Conservation (phyloP, 2,113 vertebrate genomes). For the Oophaga pumilio region DNA sequence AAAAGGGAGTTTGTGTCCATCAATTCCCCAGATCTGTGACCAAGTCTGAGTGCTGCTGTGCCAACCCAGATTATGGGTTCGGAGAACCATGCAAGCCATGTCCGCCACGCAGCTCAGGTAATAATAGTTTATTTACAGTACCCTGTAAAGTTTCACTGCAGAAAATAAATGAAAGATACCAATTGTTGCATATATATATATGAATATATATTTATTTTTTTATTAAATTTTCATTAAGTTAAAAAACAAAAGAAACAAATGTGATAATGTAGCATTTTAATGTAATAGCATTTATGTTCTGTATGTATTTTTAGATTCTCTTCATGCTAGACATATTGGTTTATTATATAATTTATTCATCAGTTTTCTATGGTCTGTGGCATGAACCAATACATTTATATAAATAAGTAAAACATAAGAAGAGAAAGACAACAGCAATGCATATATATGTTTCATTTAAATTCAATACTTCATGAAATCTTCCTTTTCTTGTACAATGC, state of each 20-base stretch:
- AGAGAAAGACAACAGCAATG: background rate
- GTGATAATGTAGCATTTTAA: too few species aligned
- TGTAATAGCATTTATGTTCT: background rate
- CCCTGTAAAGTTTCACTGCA: background rate
- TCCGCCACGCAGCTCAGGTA: constrained; percentile 75
- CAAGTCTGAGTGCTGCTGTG: constrained; percentile 80
- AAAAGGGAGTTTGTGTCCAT: constrained; percentile 70
- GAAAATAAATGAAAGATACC: background rate
- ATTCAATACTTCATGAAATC: background rate
- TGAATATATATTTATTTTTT: too few species aligned
- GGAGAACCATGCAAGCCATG: constrained; percentile 76
- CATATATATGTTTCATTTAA: background rate
- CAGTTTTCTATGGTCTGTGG: background rate
- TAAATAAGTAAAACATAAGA: background rate
- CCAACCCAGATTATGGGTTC: constrained; percentile 74
- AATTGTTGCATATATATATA: too few species aligned
- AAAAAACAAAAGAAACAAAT: too few species aligned
- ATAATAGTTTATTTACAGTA: background rate
- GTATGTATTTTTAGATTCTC: background rate
- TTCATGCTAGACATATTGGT: background rate
- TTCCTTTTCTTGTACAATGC: constrained; percentile 29
- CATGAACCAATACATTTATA: background rate
- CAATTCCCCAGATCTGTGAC: constrained; percentile 76
- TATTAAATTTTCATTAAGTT: too few species aligned
- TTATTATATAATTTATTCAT: background rate